Evolutionary conservation across 2,797 vertebrate species (phyloP).

Genomic region (Garrulus glandarius): DNA sequence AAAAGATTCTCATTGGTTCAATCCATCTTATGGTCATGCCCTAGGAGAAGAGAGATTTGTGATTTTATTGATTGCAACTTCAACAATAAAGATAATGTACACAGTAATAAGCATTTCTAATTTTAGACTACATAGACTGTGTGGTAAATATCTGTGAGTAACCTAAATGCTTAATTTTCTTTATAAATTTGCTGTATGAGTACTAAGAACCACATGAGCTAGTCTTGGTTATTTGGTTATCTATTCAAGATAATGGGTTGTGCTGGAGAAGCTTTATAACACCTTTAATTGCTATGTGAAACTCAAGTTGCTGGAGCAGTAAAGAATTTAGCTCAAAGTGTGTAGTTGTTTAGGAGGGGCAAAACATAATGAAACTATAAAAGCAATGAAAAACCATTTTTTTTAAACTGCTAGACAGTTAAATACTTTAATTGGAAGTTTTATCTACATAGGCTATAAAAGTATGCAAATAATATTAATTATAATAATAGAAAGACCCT

Average conservation of each 20-base stretch:
- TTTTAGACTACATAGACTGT: background rate
- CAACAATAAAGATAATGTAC: conserved; percentile 8
- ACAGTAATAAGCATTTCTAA: conserved; percentile 32
- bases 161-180: conserved; percentile 35
- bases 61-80: conserved; percentile 37
- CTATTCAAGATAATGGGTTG: background rate
- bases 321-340: conserved; percentile 19
- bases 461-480: background rate
- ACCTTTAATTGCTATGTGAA: conserved; percentile 17
- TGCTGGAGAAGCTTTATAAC: conserved; percentile 15
- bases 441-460: background rate
- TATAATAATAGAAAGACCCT: background rate
- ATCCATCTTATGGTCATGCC: conserved; percentile 12
- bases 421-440: conserved; percentile 10
- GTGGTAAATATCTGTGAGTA: conserved; percentile 31
- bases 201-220: background rate
- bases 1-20: conserved; percentile 10
- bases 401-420: background rate
- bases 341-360: background rate
- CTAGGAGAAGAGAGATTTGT: conserved; percentile 45
- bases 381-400: background rate
- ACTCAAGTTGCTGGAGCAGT: background rate
- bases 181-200: conserved; percentile 21
- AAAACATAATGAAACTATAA: background rate
- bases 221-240: conserved; percentile 20